These are phyloP conservation scores for Margarornis squamiger DNA, from an alignment of 2,797 vertebrate genomes.

Conservation along the genomic window DNA sequence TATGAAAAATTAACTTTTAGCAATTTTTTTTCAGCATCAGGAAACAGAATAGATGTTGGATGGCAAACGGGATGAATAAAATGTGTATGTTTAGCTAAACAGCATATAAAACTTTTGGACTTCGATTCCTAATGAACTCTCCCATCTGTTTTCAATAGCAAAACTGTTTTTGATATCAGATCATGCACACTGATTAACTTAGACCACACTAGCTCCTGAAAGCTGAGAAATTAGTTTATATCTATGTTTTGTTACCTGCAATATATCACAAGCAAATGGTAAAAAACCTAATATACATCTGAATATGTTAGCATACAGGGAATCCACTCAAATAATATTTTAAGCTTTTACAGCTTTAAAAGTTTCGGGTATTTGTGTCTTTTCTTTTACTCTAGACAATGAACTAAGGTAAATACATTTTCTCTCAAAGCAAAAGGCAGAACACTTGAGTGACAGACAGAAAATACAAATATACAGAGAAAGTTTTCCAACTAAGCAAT, in stretches of 20 bases:
- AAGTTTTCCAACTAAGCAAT: not conserved
- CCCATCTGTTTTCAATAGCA: constrained; percentile 58
- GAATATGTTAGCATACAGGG: not conserved
- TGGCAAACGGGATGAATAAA: constrained; percentile 1
- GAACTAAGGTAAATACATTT: not conserved
- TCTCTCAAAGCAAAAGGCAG: not conserved
- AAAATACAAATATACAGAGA: not conserved
- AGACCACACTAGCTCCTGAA: not conserved
- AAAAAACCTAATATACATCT: not conserved
- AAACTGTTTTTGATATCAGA: not conserved
- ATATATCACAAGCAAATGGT: not conserved
- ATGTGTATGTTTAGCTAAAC: not conserved
- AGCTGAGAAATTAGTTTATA: not conserved
- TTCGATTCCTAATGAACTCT: not conserved
- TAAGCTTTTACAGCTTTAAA: not conserved
- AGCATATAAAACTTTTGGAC: not conserved
- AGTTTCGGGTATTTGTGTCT: not conserved
- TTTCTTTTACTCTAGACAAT: not conserved
- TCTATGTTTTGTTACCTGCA: not conserved
- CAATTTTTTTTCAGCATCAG: constrained; percentile 5
- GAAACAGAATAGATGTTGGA: not conserved
- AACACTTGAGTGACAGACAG: not conserved
- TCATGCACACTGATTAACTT: not conserved
- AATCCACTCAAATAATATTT: not conserved
- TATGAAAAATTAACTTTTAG: constrained; percentile 29